phyloP scores from a whole-genome alignment of 2,888 invertebrate genomes.

The Aphodius sticticus region DNA sequence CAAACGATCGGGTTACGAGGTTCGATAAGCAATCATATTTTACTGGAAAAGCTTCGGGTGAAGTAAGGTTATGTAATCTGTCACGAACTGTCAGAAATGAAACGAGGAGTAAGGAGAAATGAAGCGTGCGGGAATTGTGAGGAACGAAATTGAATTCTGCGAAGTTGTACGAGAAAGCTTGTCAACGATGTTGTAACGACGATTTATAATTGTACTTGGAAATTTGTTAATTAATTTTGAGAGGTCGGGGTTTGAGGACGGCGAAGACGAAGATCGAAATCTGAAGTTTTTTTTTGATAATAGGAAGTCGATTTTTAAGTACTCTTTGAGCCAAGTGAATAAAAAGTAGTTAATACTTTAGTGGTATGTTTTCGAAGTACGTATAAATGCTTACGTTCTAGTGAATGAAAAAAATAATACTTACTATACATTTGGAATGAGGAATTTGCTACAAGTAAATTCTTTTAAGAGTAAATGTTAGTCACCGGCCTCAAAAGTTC shows the following conservation, averaged over 20 bases:
- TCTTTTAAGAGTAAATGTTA: too few relatives aligned
- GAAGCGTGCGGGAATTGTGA: background rate
- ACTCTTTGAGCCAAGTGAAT: too few relatives aligned
- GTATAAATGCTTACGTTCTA: too few relatives aligned
- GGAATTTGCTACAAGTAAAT: too few relatives aligned
- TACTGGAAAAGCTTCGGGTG: background rate
- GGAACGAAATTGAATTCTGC: background rate
- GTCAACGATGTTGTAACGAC: background rate
- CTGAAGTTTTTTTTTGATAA: background rate
- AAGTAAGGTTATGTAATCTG: background rate
- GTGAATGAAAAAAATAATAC: too few relatives aligned
- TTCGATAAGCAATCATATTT: background rate
- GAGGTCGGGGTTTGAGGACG: background rate
- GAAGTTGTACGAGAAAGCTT: background rate
- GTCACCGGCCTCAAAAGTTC: too few relatives aligned
- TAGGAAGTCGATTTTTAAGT: too few relatives aligned
- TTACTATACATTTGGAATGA: too few relatives aligned
- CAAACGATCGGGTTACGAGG: background rate
- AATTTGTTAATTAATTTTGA: background rate
- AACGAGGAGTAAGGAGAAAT: background rate
- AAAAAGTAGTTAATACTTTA: too few relatives aligned
- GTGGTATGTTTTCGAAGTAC: too few relatives aligned
- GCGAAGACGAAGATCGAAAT: background rate
- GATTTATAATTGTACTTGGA: background rate
- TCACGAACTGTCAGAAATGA: background rate